These are phyloP conservation scores for Caerostris extrusa DNA, from an alignment of 1,140 invertebrate genomes.

Conservation along the genomic window DNA sequence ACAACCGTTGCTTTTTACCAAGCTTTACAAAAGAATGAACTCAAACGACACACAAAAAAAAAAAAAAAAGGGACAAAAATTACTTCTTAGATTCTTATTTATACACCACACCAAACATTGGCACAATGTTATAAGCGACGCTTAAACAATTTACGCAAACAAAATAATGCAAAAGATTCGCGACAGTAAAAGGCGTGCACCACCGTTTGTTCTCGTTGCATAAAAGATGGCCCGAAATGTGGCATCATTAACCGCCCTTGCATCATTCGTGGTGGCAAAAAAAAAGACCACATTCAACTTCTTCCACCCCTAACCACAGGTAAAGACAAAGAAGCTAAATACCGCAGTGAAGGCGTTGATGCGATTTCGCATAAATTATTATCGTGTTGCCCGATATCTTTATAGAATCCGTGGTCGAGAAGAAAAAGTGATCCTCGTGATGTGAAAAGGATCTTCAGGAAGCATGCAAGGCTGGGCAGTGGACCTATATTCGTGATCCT, in stretches of 20 bases:
- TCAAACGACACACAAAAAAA: too few species aligned
- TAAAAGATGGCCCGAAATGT: slow-evolving; percentile 9
- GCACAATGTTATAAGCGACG: too few species aligned
- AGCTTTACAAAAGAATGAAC: too few species aligned
- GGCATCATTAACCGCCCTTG: slow-evolving; percentile 5
- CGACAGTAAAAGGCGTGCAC: not conserved
- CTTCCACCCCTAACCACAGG: not conserved
- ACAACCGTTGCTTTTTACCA: too few species aligned
- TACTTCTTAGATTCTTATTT: too few species aligned
- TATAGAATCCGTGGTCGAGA: not conserved
- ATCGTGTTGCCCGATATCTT: not conserved
- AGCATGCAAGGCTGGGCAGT: not conserved
- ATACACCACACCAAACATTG: too few species aligned
- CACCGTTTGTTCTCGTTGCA: not conserved
- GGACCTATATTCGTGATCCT: not conserved
- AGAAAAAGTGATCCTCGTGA: not conserved
- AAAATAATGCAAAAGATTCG: not conserved
- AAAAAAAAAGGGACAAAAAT: too few species aligned
- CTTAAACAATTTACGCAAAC: too few species aligned
- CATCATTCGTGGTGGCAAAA: not conserved
- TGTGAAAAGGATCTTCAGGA: not conserved
- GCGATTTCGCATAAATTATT: slow-evolving; percentile 31
- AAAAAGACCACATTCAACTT: not conserved
- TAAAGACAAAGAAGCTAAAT: not conserved
- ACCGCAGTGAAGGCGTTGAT: not conserved